Evolutionary conservation across 2,113 vertebrate species (phyloP).

Genomic region (Gopherus flavomarginatus): DNA sequence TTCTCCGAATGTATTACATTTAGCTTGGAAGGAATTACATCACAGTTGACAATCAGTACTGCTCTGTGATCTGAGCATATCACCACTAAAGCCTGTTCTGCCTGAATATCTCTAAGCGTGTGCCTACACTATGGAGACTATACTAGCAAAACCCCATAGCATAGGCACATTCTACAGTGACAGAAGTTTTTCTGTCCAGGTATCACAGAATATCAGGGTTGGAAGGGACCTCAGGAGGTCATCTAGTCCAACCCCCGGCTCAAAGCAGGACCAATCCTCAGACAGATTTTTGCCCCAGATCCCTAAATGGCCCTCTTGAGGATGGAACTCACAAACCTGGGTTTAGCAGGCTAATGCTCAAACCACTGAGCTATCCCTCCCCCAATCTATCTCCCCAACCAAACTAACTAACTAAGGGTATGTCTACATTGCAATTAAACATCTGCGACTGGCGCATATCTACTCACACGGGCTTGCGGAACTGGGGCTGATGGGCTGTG

Average conservation of each 20-base stretch:
- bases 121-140: background rate
- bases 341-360: too few relatives aligned
- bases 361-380: too few relatives aligned
- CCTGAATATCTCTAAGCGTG: background rate
- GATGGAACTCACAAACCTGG: too few relatives aligned
- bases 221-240: too few relatives aligned
- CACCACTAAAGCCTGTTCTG: background rate
- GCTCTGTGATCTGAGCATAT: background rate
- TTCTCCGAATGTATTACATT: background rate
- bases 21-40: background rate
- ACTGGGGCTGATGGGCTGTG: background rate
- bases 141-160: background rate
- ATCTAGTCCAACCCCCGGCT: too few relatives aligned
- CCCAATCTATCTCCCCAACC: too few relatives aligned
- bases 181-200: background rate
- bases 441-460: background rate
- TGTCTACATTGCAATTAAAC: background rate
- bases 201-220: too few relatives aligned
- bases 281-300: too few relatives aligned
- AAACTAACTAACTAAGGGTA: too few relatives aligned
- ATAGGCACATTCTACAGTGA: background rate
- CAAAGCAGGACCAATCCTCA: too few relatives aligned
- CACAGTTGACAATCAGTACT: background rate
- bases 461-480: background rate
- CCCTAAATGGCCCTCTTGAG: too few relatives aligned